A percentile compares a stretch with the other conserved stretches of the same genome.
Conservation (phyloP, 1,140 invertebrate species). For the Cataglyphis hispanica region DNA sequence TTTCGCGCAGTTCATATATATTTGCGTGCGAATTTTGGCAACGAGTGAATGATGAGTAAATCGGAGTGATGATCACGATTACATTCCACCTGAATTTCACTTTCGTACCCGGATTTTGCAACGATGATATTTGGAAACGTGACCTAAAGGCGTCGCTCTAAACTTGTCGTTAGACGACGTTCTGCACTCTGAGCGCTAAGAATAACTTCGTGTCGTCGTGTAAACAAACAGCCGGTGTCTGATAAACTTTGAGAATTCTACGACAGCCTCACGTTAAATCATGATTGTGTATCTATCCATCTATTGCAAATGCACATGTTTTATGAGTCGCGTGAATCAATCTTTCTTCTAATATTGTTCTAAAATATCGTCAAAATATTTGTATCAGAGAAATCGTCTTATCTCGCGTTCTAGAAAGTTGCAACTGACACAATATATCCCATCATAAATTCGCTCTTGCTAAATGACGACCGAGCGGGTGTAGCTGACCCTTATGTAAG, state of each 20-base stretch:
- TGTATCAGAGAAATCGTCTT: not conserved
- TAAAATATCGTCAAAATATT: slow-evolving; percentile 8
- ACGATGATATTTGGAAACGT: slow-evolving; percentile 67
- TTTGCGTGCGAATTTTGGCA: not conserved
- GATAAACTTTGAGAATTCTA: slow-evolving; percentile 57
- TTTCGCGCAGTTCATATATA: not conserved
- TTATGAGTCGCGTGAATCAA: slow-evolving; percentile 2
- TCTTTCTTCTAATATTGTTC: not conserved
- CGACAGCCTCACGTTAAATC: slow-evolving; percentile 14
- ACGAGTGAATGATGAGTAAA: slow-evolving; percentile 28
- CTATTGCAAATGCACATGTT: not conserved
- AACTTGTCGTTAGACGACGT: slow-evolving; percentile 61
- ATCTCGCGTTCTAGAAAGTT: slow-evolving; percentile 2
- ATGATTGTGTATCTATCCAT: not conserved
- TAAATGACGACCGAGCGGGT: not conserved
- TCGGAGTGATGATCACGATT: slow-evolving; percentile 5
- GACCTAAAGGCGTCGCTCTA: slow-evolving; percentile 66
- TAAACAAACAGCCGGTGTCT: slow-evolving; percentile 72
- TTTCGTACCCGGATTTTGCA: slow-evolving; percentile 39
- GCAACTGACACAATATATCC: not conserved
- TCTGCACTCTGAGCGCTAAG: slow-evolving; percentile 67
- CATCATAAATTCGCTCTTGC: slow-evolving; percentile 14
- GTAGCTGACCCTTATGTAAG: slow-evolving; percentile 34
- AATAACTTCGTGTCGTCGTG: slow-evolving; percentile 72
- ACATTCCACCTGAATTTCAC: slow-evolving; percentile 53